Evolutionary conservation across 2,113 vertebrate genomes (phyloP).

Genomic region (Potamarius usumacintae): DNA sequence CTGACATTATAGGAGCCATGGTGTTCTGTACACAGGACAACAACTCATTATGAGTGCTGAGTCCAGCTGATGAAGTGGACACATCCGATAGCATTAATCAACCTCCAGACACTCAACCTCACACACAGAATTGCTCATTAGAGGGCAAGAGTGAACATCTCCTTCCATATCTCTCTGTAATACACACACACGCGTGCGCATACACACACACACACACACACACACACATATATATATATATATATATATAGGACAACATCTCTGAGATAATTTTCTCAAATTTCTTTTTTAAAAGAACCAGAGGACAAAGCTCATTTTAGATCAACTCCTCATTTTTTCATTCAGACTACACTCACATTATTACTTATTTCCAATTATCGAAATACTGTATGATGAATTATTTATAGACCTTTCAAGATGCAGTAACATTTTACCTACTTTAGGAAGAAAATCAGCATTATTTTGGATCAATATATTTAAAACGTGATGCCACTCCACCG

Average conservation of each 20-base stretch:
- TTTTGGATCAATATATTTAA: not conserved
- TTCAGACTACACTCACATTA: not conserved
- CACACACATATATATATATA: not conserved
- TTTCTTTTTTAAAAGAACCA: not conserved
- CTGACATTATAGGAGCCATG: conserved; percentile 59
- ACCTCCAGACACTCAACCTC: conserved; percentile 35
- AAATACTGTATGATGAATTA: not conserved
- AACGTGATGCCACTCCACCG: not conserved
- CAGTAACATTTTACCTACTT: not conserved
- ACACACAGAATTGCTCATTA: conserved; percentile 55
- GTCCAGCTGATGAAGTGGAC: conserved; percentile 37
- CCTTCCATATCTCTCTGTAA: not conserved
- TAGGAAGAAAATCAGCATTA: not conserved
- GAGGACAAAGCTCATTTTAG: not conserved
- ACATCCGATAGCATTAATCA: conserved; percentile 41
- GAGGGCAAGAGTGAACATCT: conserved; percentile 64
- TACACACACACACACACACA: conserved; percentile 46
- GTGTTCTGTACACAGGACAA: conserved; percentile 52
- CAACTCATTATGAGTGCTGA: conserved; percentile 54
- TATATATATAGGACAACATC: not conserved
- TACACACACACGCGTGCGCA: conserved; percentile 59
- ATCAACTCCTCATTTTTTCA: not conserved
- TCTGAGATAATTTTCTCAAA: conserved; percentile 20
- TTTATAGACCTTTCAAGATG: not conserved
- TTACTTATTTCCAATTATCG: not conserved